Percentiles rank a stretch among this genome's conserved stretches.
phyloP scores from a whole-genome alignment of 2,888 invertebrate genomes.

The Troilus luridus region DNA sequence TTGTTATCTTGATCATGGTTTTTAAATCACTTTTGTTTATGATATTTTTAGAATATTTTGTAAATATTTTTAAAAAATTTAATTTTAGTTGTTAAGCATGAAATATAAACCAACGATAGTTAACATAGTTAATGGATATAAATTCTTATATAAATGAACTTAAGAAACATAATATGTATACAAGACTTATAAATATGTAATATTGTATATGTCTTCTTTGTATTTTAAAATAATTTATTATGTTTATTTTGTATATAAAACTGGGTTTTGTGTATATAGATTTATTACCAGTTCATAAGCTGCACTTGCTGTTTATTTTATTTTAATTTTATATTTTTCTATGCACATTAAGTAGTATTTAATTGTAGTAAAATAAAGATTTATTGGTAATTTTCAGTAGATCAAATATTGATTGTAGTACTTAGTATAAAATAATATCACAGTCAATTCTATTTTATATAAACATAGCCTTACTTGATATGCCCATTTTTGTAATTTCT shows the following conservation, averaged over 20 bases:
- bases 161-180: not conserved
- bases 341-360: conserved; percentile 50
- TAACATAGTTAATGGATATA: not conserved
- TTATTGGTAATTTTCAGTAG: not conserved
- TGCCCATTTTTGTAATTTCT: conserved; percentile 16
- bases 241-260: conserved; percentile 52
- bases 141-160: not conserved
- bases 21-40: not conserved
- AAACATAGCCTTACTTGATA: conserved; percentile 20
- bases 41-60: not conserved
- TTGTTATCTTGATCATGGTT: not conserved
- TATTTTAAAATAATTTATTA: conserved; percentile 50
- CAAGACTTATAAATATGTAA: conserved; percentile 48
- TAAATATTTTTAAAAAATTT: not conserved
- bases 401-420: not conserved
- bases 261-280: conserved; percentile 54
- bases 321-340: conserved; percentile 54
- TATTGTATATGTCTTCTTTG: conserved; percentile 44
- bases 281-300: conserved; percentile 39
- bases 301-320: conserved; percentile 20
- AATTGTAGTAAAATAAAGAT: conserved; percentile 34
- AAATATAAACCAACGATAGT: not conserved
- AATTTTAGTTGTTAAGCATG: not conserved
- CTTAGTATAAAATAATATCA: conserved; percentile 14
- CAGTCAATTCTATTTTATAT: conserved; percentile 40